Evolutionary conservation across 2,113 vertebrate species (phyloP), one percentile per base, ranked within the genome.

Genomic region (Stigmatopora nigra): DNA sequence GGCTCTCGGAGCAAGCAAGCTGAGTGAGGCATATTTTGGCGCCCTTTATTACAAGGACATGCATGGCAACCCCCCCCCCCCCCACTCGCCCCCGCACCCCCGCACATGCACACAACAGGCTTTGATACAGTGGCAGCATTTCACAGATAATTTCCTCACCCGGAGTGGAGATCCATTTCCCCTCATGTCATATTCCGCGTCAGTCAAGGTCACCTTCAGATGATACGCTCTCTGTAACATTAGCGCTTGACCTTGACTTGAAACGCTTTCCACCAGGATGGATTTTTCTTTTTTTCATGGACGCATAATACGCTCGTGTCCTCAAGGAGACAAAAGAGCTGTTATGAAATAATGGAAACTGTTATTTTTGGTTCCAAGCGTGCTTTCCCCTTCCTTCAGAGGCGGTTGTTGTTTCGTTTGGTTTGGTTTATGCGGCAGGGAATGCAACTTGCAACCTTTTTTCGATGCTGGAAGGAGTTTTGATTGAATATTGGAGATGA

Each of bases 151-250:
- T 86, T 84, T 86, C 83, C 76, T 63, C 75, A 79, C 70, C 67
- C 81, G 57, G 79, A 78, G 80, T 68, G 9, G 48, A 84, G 87
- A 88, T 85, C 82, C 80, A 82, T 86, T 87, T 89, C 82, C 81
- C 38, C 84, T 81, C 75, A 80, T 77, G 83, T 82, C 86, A 78
- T 88, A 87, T 86, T 89, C 81, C 76, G 79, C 86, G 82, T 86
- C 84, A 80, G 75, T 77, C 87, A 89, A 88, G 86, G 87, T 89
- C 84, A 89, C 86, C 84, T 87, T 84, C 72, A 77, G 77, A 74
- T 74, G 64, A 81, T 79, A 69, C 79, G 78, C 75, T 83, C 78
- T 46, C 74, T 72, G 63, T 64, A 83, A 78, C 79, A 80, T 76
- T 79, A 78, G 80, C 78, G 65, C 81, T 86, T 87, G 84, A 88